A percentile compares a stretch with the other conserved stretches of the same genome.
These are phyloP conservation scores for Arvicola amphibius DNA, from an alignment of 2,797 vertebrate species.

Conservation along the genomic window DNA sequence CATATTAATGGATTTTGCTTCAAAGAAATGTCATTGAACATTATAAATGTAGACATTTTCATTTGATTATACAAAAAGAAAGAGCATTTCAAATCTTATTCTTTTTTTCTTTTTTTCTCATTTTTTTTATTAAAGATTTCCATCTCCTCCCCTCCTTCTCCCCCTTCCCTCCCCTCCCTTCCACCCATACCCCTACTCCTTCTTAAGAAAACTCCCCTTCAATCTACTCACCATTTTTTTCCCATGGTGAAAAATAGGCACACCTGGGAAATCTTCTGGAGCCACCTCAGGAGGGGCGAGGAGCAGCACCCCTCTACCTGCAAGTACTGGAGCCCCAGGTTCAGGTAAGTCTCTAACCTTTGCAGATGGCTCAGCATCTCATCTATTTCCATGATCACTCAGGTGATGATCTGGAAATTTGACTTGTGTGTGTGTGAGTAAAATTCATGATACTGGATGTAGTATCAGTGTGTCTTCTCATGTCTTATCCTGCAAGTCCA, in stretches of 20 bases:
- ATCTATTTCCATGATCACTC: neutral
- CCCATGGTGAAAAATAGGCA: neutral
- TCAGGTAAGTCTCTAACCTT: neutral
- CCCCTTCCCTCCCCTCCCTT: no score
- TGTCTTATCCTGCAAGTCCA: neutral
- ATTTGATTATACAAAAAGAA: no score
- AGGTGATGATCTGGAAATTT: no score
- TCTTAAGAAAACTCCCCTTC: neutral
- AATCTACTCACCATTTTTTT: neutral
- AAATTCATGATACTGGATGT: neutral
- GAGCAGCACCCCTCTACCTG: neutral
- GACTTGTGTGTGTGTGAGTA: neutral
- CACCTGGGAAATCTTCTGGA: neutral
- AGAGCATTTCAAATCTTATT: neutral
- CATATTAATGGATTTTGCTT: no score
- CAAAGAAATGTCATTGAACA: no score
- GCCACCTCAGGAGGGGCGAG: neutral
- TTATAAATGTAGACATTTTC: no score
- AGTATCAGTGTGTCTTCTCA: neutral
- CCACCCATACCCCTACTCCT: no score
- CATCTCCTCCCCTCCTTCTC: no score
- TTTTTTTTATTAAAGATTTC: no score
- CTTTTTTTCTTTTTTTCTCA: no score
- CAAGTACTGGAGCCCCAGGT: neutral
- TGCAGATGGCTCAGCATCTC: neutral